A percentile compares a stretch with the other conserved stretches of the same genome.
These are phyloP conservation scores for Propithecus coquereli DNA, from an alignment of 2,113 vertebrate genomes.

Conservation along the genomic window DNA sequence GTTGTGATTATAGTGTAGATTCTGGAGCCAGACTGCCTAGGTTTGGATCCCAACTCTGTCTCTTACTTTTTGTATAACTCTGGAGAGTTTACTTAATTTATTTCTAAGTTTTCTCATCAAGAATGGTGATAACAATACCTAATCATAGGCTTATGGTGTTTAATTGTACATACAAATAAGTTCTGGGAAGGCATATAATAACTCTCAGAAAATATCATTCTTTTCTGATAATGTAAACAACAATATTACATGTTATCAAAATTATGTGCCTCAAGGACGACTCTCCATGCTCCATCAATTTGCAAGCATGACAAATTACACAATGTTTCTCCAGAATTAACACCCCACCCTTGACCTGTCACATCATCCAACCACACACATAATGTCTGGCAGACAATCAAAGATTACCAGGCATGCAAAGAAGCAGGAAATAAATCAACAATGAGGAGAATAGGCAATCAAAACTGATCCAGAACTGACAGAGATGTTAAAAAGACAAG, in stretches of 20 bases:
- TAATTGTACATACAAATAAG: neutral
- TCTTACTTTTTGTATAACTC: neutral
- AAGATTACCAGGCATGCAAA: neutral
- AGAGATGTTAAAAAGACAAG: neutral
- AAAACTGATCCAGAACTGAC: neutral
- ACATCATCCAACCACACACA: neutral
- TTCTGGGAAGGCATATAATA: neutral
- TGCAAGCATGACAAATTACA: neutral
- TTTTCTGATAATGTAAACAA: neutral
- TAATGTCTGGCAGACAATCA: neutral
- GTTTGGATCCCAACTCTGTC: neutral
- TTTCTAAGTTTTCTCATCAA: neutral
- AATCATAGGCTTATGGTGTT: neutral
- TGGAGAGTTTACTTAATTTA: neutral
- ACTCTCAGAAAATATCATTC: neutral
- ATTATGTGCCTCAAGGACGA: neutral
- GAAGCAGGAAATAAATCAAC: neutral
- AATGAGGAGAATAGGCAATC: neutral
- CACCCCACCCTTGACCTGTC: neutral
- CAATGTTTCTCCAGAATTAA: neutral
- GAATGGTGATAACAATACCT: neutral
- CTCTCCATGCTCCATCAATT: neutral
- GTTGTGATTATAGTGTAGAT: neutral
- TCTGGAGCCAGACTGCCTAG: neutral
- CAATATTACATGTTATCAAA: neutral